Evolutionary conservation across 2,113 vertebrate species (phyloP).

Genomic region (Chlamydotis undulata): DNA sequence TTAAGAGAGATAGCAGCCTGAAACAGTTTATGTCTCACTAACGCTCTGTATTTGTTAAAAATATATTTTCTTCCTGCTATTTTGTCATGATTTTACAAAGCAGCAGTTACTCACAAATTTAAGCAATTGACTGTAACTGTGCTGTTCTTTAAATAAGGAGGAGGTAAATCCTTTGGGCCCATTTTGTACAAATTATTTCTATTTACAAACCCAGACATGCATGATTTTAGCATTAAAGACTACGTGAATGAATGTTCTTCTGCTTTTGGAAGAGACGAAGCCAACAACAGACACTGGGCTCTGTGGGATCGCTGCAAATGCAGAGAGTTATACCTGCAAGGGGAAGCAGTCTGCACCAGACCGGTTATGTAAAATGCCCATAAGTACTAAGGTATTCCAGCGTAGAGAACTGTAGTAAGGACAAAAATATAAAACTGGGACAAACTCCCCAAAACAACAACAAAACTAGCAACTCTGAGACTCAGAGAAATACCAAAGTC

Average conservation of each 20-base stretch:
- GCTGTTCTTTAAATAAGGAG: slow-evolving; percentile 1
- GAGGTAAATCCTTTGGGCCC: background rate
- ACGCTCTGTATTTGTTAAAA: background rate
- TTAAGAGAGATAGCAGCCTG: background rate
- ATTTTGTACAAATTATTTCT: background rate
- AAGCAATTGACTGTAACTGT: background rate
- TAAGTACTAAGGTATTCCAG: background rate
- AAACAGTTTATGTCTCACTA: background rate
- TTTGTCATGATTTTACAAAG: background rate
- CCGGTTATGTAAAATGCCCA: background rate
- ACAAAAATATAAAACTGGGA: background rate
- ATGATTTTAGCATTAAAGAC: background rate
- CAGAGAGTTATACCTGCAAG: background rate
- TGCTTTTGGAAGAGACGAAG: background rate
- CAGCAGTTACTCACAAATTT: background rate
- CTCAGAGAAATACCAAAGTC: background rate
- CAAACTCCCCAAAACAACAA: background rate
- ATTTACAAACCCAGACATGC: background rate
- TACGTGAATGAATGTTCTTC: background rate
- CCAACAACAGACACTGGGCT: background rate
- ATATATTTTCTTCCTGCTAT: background rate
- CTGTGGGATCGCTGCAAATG: background rate
- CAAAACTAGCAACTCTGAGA: background rate
- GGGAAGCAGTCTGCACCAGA: background rate
- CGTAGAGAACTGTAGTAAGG: background rate